phyloP scores from a whole-genome alignment of 2,797 vertebrate species.

The Gambusia yucatana region DNA sequence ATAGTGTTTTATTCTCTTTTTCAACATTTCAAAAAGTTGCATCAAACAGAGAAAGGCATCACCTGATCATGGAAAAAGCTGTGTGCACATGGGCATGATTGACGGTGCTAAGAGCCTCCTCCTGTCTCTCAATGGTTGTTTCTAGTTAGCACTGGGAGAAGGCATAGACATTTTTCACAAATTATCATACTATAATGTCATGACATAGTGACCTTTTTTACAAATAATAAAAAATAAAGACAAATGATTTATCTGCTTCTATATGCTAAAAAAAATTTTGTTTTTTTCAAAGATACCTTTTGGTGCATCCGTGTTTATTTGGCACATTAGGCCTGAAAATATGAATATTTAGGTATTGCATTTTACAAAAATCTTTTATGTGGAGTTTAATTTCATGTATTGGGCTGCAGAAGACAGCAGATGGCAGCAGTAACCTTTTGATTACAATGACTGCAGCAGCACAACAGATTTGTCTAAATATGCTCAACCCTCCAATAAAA shows the following conservation, averaged over 20 bases:
- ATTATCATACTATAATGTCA: too few species aligned
- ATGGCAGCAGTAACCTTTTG: conserved; percentile 47
- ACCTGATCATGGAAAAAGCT: background rate
- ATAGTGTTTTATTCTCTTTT: background rate
- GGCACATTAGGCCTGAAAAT: background rate
- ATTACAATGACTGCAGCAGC: background rate
- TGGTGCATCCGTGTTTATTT: background rate
- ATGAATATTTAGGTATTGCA: background rate
- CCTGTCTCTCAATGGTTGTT: too few species aligned
- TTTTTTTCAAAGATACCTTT: too few species aligned
- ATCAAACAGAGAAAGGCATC: background rate
- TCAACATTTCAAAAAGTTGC: background rate
- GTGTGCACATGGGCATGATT: too few species aligned
- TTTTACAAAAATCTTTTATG: background rate
- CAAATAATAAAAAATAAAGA: background rate
- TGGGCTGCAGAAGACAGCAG: conserved; percentile 39
- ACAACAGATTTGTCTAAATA: background rate
- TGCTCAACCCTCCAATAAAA: background rate
- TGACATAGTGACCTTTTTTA: too few species aligned
- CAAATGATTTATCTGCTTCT: background rate
- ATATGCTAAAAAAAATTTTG: background rate
- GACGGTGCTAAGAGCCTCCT: too few species aligned
- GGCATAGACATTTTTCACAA: too few species aligned
- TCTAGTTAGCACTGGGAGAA: too few species aligned
- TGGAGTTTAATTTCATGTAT: conserved; percentile 5